Evolutionary conservation across 2,888 invertebrate genomes (phyloP).

Genomic region (Drosophila infuscata): DNA sequence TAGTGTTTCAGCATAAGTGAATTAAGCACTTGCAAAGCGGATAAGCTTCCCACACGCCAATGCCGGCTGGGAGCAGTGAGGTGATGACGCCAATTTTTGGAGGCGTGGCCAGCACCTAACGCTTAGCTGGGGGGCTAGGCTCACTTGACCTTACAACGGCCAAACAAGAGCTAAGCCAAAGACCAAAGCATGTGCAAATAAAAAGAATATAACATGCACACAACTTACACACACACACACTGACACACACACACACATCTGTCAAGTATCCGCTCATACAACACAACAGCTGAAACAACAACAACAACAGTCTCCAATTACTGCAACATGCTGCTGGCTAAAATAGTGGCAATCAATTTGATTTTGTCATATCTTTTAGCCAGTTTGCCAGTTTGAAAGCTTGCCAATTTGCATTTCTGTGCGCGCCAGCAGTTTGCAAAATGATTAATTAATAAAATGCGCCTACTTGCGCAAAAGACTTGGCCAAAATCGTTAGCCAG

Average conservation of each 20-base stretch:
- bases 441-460: constrained; percentile 72
- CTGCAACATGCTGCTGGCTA: constrained; percentile 59
- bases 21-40: constrained; percentile 76
- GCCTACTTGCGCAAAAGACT: constrained; percentile 55
- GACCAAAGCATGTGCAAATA: constrained; percentile 33
- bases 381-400: constrained; percentile 18
- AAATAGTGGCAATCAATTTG: constrained; percentile 51
- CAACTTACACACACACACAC: constrained; percentile 3
- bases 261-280: constrained; percentile 34
- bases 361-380: constrained; percentile 53
- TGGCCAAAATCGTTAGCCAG: constrained; percentile 20
- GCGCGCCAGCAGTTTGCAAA: constrained; percentile 44
- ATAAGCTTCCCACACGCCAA: constrained; percentile 67
- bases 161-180: constrained; percentile 32
- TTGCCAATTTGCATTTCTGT: constrained; percentile 59
- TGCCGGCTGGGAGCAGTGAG: constrained; percentile 35
- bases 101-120: constrained; percentile 25
- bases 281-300: constrained; percentile 25
- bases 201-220: constrained; percentile 33
- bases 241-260: constrained; percentile 9
- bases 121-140: constrained; percentile 31
- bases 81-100: constrained; percentile 31
- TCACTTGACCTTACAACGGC: constrained; percentile 64
- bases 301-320: constrained; percentile 59
- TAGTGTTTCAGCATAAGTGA: constrained; percentile 53